Evolutionary conservation across 2,113 vertebrate genomes (phyloP).

Genomic region (Hyperopisus bebe): DNA sequence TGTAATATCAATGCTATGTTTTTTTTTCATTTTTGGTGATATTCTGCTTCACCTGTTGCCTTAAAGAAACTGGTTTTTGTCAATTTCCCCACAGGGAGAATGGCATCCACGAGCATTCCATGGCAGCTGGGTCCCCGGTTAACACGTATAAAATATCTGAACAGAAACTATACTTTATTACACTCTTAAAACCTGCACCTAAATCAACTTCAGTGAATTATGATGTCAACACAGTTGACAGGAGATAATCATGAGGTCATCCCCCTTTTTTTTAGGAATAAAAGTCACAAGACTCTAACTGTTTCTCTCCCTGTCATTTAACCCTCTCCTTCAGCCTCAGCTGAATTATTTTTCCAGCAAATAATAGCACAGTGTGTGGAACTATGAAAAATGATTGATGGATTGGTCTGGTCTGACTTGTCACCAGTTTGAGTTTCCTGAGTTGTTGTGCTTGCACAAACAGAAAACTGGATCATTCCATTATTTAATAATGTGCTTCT

Average conservation of each 20-base stretch:
- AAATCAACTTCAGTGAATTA: background rate
- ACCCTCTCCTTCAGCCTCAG: background rate
- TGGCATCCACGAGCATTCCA: background rate
- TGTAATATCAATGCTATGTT: background rate
- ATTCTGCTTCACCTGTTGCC: background rate
- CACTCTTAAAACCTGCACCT: background rate
- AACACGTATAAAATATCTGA: background rate
- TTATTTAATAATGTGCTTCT: conserved; percentile 33
- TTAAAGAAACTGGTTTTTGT: background rate
- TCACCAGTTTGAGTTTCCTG: conserved; percentile 48
- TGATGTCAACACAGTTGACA: background rate
- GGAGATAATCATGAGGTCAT: background rate
- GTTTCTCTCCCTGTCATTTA: background rate
- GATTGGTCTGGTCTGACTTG: conserved; percentile 16
- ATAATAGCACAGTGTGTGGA: conserved; percentile 8
- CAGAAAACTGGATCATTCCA: conserved; percentile 44
- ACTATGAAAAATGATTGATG: conserved; percentile 12
- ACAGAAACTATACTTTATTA: background rate
- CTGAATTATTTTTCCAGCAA: conserved; percentile 1
- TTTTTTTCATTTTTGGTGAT: background rate
- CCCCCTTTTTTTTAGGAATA: background rate
- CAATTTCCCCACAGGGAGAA: background rate
- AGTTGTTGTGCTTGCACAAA: conserved; percentile 40
- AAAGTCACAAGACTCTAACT: background rate
- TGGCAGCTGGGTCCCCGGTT: background rate